A percentile compares a stretch with the other conserved stretches of the same genome.
Conservation (phyloP, 2,797 vertebrate genomes). For the Acestrorhynchus altus region DNA sequence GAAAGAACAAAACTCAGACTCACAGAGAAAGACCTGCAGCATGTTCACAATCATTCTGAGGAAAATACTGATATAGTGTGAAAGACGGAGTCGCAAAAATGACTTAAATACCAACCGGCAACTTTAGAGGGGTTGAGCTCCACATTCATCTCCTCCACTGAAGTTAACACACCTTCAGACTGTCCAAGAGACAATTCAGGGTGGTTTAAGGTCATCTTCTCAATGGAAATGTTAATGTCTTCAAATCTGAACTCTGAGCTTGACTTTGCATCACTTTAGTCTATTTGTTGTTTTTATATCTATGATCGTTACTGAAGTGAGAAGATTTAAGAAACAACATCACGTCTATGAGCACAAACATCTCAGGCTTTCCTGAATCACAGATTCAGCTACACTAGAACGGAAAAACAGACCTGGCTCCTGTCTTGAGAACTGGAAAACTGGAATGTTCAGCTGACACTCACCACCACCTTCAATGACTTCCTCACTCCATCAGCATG, state of each 20-base stretch:
- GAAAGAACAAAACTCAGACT: background rate
- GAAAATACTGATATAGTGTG: background rate
- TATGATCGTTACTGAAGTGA: background rate
- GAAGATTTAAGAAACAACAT: too few species aligned
- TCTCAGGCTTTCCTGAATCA: background rate
- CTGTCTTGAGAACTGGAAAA: too few species aligned
- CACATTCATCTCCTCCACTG: slow-evolving; percentile 34
- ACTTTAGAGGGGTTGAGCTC: slow-evolving; percentile 39
- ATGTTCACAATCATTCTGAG: background rate
- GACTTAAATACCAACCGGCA: slow-evolving; percentile 16
- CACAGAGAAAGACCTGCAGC: background rate
- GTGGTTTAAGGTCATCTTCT: background rate
- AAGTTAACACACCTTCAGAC: slow-evolving; percentile 53
- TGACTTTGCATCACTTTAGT: background rate
- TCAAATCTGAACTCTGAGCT: background rate
- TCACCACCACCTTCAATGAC: slow-evolving; percentile 80
- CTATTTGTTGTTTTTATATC: background rate
- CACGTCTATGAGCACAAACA: too few species aligned
- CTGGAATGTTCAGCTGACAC: slow-evolving; percentile 50
- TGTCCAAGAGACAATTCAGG: slow-evolving; percentile 17
- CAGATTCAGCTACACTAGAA: background rate
- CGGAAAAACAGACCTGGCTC: too few species aligned
- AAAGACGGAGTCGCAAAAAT: background rate
- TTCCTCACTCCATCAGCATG: slow-evolving; percentile 76
- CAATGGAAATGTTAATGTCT: background rate